Conservation (phyloP, 1,140 invertebrate species). For the Hylaeus volcanicus region DNA sequence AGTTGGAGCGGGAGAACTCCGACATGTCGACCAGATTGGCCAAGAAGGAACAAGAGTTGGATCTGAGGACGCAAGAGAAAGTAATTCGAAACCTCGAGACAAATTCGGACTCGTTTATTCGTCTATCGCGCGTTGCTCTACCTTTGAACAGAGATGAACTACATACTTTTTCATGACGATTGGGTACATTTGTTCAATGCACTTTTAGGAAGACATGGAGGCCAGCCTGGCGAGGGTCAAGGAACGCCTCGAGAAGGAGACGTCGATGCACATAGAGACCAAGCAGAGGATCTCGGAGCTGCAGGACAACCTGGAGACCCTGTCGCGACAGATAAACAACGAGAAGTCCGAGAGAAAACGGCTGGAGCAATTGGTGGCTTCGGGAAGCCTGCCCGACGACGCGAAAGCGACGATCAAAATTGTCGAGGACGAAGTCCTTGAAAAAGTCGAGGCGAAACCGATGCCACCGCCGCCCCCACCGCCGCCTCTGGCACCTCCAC, state of each 20-base stretch:
- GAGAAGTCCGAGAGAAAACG: constrained; percentile 91
- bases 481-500: constrained; percentile 83
- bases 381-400: constrained; percentile 95
- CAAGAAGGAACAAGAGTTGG: constrained; percentile 96
- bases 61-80: constrained; percentile 93
- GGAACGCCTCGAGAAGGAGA: constrained; percentile 94
- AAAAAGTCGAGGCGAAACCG: constrained; percentile 76
- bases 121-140: neutral
- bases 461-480: constrained; percentile 81
- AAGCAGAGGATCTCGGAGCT: constrained; percentile 89
- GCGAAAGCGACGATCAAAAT: constrained; percentile 87
- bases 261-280: constrained; percentile 91
- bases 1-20: constrained; percentile 93
- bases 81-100: constrained; percentile 71
- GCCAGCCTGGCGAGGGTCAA: constrained; percentile 91
- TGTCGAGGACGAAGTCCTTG: constrained; percentile 78
- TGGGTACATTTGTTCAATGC: neutral
- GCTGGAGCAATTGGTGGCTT: constrained; percentile 91
- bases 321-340: constrained; percentile 85
- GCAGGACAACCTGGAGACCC: constrained; percentile 80
- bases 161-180: neutral
- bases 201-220: constrained; percentile 90
- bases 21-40: constrained; percentile 92
- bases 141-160: neutral
- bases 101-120: constrained; percentile 11